Evolutionary conservation across 2,888 invertebrate genomes (phyloP).

Genomic region (Aleiodes testaceus): DNA sequence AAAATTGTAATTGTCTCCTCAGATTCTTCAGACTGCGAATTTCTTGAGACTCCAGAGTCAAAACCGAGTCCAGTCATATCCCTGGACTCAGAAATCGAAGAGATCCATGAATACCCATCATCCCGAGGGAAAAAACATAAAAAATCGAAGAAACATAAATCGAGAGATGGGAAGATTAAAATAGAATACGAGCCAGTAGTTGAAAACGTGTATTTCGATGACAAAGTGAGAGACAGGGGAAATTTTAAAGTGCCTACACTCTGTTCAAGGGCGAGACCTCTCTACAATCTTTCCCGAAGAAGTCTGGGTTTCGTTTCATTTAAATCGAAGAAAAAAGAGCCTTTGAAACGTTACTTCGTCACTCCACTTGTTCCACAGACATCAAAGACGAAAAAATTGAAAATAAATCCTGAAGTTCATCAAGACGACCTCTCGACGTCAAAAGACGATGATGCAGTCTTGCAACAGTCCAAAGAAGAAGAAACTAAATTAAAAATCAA

Average conservation of each 20-base stretch:
- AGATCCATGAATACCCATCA: conserved; percentile 23
- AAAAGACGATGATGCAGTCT: conserved; percentile 38
- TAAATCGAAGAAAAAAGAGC: conserved; percentile 51
- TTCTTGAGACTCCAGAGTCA: conserved; percentile 42
- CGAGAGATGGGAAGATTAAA: conserved; percentile 48
- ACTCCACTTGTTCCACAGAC: conserved; percentile 37
- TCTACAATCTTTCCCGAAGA: conserved; percentile 67
- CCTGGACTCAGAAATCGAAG: conserved; percentile 36
- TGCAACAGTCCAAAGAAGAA: conserved; percentile 66
- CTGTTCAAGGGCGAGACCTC: conserved; percentile 78
- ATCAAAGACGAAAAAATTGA: conserved; percentile 47
- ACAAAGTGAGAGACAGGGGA: conserved; percentile 76
- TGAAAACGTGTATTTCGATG: conserved; percentile 76
- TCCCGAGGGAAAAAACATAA: conserved; percentile 57
- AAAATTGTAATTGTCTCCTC: conserved; percentile 52
- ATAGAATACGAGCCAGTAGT: conserved; percentile 56
- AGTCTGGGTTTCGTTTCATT: conserved; percentile 55
- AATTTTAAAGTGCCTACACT: conserved; percentile 78
- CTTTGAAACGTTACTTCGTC: conserved; percentile 57
- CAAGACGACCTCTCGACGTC: conserved; percentile 38
- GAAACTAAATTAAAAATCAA: conserved; percentile 74
- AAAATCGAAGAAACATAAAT: conserved; percentile 59
- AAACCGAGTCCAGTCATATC: conserved; percentile 30
- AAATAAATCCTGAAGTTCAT: conserved; percentile 65
- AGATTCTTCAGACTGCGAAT: conserved; percentile 59